These are phyloP conservation scores for Berghia stephanieae DNA, from an alignment of 1,140 invertebrate genomes.

Conservation along the genomic window DNA sequence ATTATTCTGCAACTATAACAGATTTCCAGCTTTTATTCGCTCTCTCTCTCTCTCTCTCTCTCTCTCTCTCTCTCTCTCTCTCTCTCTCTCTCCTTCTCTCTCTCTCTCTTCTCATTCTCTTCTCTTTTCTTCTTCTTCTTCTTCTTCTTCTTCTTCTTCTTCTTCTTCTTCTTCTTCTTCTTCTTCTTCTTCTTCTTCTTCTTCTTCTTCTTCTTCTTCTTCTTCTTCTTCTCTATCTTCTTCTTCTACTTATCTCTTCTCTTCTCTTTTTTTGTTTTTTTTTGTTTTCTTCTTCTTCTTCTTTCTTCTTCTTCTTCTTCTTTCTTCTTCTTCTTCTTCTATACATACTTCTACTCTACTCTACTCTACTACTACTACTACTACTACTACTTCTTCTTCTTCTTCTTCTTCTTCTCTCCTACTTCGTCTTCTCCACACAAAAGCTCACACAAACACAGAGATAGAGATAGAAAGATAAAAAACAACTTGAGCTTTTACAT, in stretches of 20 bases:
- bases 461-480: slow-evolving; percentile 10
- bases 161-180: slow-evolving; percentile 5
- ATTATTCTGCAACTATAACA: too few species aligned
- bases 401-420: too few species aligned
- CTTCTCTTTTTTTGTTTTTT: slow-evolving; percentile 7
- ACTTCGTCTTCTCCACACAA: too few species aligned
- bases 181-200: slow-evolving; percentile 6
- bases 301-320: not conserved
- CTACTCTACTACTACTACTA: too few species aligned
- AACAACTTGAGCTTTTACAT: too few species aligned
- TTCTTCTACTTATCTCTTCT: not conserved
- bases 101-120: not conserved
- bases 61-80: slow-evolving; percentile 30
- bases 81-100: not conserved
- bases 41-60: slow-evolving; percentile 23
- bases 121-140: slow-evolving; percentile 6
- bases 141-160: slow-evolving; percentile 14
- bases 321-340: slow-evolving; percentile 19
- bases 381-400: too few species aligned
- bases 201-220: slow-evolving; percentile 18
- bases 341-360: not conserved
- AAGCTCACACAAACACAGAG: too few species aligned
- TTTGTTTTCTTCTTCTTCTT: not conserved
- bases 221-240: not conserved
- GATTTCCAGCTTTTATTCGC: not conserved